phyloP scores from a whole-genome alignment of 2,888 invertebrate genomes.

The Alviniconcha strummeri region DNA sequence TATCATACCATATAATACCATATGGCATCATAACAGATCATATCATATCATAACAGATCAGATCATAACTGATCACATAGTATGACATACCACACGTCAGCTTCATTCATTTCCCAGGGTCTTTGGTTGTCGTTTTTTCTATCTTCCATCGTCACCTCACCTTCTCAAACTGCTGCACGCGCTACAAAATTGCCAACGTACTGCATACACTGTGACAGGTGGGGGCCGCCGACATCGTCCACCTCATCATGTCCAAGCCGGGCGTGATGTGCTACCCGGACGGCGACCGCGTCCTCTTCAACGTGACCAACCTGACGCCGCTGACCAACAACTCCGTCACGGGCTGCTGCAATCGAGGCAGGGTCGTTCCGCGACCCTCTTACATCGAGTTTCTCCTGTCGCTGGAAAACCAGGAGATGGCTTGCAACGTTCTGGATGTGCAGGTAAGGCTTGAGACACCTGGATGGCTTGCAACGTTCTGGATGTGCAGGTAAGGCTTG shows the following conservation, averaged over 20 bases:
- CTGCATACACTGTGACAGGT: conserved; percentile 28
- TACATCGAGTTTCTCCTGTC: conserved; percentile 65
- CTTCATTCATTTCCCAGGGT: too few relatives aligned
- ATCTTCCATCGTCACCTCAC: too few relatives aligned
- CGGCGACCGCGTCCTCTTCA: conserved; percentile 47
- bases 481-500: too few relatives aligned
- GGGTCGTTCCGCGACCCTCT: conserved; percentile 47
- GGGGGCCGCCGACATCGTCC: conserved; percentile 59
- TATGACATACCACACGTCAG: too few relatives aligned
- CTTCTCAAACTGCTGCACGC: too few relatives aligned
- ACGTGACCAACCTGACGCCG: conserved; percentile 64
- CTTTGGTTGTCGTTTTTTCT: too few relatives aligned
- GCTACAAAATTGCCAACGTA: too few relatives aligned
- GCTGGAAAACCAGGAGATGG: conserved; percentile 51
- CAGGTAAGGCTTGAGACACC: conserved; percentile 33
- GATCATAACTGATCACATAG: too few relatives aligned
- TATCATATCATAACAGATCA: too few relatives aligned
- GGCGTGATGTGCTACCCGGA: conserved; percentile 57
- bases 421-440: conserved; percentile 64
- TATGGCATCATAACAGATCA: too few relatives aligned
- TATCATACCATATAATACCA: too few relatives aligned
- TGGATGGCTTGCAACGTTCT: too few relatives aligned
- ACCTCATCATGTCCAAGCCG: conserved; percentile 57
- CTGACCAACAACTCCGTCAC: conserved; percentile 47
- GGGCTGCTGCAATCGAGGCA: conserved; percentile 27